Conservation (phyloP, 1,140 invertebrate species). For the Solenopsis invicta region DNA sequence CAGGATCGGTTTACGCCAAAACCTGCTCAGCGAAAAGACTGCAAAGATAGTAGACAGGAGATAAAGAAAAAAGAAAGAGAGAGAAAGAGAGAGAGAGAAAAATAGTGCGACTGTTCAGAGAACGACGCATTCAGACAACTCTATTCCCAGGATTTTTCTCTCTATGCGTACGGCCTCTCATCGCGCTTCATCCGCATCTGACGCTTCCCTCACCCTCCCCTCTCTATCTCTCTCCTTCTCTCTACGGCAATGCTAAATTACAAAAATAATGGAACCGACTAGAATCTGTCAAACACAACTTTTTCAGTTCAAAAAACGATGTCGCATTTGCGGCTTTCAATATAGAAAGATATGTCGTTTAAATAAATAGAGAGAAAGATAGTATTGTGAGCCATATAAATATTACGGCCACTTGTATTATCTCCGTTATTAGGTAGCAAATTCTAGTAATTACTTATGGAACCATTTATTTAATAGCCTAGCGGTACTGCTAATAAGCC, state of each 20-base stretch:
- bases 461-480: no score
- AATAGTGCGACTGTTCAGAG: slow-evolving; percentile 11
- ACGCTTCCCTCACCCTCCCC: no score
- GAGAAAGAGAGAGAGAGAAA: slow-evolving; percentile 24
- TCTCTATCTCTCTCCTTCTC: not conserved
- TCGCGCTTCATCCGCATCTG: slow-evolving; percentile 24
- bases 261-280: slow-evolving; percentile 34
- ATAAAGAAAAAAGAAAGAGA: slow-evolving; percentile 21
- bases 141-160: slow-evolving; percentile 47
- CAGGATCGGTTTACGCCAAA: slow-evolving; percentile 52
- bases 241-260: slow-evolving; percentile 30
- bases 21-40: slow-evolving; percentile 28
- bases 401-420: no score
- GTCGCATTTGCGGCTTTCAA: not conserved
- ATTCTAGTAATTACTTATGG: no score
- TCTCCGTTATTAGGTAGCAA: no score
- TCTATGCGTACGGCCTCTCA: slow-evolving; percentile 34
- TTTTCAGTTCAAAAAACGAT: not conserved
- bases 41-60: not conserved
- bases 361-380: not conserved
- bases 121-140: slow-evolving; percentile 53
- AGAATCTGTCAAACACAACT: not conserved
- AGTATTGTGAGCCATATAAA: no score
- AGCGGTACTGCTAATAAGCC: no score
- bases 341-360: not conserved